phyloP scores from a whole-genome alignment of 2,113 vertebrate species.

The Malurus cyaneus region DNA sequence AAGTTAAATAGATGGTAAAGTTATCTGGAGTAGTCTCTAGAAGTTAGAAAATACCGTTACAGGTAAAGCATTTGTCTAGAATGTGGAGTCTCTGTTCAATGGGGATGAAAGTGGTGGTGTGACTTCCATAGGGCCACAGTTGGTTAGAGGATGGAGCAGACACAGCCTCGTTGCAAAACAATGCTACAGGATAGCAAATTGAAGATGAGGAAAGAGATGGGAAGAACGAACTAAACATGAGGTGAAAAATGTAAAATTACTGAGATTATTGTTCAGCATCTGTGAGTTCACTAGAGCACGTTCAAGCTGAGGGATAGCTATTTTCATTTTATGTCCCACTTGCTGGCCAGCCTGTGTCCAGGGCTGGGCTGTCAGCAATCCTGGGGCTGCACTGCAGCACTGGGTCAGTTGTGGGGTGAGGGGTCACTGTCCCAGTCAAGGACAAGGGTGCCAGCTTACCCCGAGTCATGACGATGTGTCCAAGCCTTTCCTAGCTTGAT shows the following conservation, averaged over 20 bases:
- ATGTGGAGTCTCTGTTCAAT: not conserved
- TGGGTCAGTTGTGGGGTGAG: not conserved
- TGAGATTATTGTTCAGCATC: not conserved
- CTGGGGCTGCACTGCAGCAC: not conserved
- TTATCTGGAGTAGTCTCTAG: not conserved
- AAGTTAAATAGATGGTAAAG: not conserved
- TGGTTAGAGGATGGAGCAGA: not conserved
- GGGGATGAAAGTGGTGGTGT: not conserved
- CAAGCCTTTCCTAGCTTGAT: not conserved
- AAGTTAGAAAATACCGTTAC: not conserved
- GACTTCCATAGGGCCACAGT: not conserved
- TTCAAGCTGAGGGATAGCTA: not conserved
- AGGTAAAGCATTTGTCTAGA: not conserved
- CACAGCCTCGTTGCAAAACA: not conserved
- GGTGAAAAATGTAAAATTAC: not conserved
- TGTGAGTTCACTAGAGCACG: accelerated
- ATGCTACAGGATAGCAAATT: not conserved
- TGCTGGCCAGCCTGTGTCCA: not conserved
- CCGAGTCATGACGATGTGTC: accelerated
- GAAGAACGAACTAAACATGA: not conserved
- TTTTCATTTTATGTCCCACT: not conserved
- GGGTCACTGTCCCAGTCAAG: not conserved
- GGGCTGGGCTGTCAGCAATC: not conserved
- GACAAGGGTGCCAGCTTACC: not conserved
- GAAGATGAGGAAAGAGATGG: not conserved